Evolutionary conservation across 2,113 vertebrate genomes (phyloP), one percentile per base, ranked within the genome.

Genomic region (Baryphthengus martii): DNA sequence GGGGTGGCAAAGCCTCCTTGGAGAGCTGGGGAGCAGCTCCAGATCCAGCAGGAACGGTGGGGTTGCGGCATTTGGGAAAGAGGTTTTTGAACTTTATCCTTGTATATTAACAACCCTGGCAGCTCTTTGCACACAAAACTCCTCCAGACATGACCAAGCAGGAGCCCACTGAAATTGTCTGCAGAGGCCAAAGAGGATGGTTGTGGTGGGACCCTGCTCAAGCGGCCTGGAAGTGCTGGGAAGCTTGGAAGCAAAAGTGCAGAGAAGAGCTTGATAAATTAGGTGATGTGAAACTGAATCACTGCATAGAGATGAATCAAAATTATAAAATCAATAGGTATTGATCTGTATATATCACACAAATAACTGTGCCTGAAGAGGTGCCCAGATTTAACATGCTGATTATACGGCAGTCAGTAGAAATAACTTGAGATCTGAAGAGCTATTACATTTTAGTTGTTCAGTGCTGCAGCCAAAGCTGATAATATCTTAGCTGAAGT

Each of bases 321-420:
- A 96, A 97, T 97, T 97, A 97, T 92, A 96, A 95, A 97, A 97
- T 97, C 97, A 77, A 97, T 97, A 96, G 73, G 56, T 93, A 97
- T 97, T 16, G 94, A 97, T 96, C 89, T 91, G 90, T 95, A 94
- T 97, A 97, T 95, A 96, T 97, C 97, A 96, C 85, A 94, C 72
- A 93, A 96, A 97, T 96, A 97, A 96, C 81, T 50, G 59, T 73
- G 89, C 94, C 95, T 95, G 90, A 97, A 96, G 93, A 96, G 67
- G 39, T 88, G 94, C 93, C 80, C 84, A 90, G 81, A 95, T 96
- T 96, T 96, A 97, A 94, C 88, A 90, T 77, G 78, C 93, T 95
- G 93, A 94, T 96, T 97, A 95, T 88, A 92, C 0, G 3, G 93
- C 93, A 93, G 93, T 94, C 94, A 94, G 87, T 92, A 49, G 66